phyloP scores from a whole-genome alignment of 53 echinoderm and acorn worm species.

The Paracentrotus lividus region DNA sequence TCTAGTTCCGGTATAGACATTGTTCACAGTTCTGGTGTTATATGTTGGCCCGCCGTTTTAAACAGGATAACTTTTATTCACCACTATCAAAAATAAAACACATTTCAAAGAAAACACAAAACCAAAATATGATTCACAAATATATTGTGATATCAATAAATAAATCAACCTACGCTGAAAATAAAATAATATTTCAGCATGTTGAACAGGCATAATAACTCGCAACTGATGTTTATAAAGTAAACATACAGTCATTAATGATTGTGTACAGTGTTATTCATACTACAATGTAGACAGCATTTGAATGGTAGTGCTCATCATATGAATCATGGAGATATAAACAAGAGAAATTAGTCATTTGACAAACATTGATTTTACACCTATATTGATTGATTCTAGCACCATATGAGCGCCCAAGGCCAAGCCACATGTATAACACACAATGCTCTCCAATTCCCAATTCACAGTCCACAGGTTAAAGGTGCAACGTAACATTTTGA shows the following conservation, averaged over 20 bases:
- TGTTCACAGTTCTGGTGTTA: background rate
- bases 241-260: background rate
- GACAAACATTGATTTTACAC: constrained; percentile 39
- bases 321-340: constrained; percentile 17
- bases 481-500: background rate
- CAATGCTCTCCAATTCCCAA: background rate
- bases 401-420: constrained; percentile 34
- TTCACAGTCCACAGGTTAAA: background rate
- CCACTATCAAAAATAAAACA: background rate
- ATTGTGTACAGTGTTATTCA: background rate
- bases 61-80: background rate
- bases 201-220: background rate
- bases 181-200: background rate
- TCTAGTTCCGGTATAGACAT: constrained; percentile 1
- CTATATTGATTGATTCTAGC: background rate
- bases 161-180: background rate
- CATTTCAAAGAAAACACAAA: background rate
- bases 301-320: background rate
- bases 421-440: background rate
- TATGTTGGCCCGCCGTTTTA: background rate
- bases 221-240: background rate
- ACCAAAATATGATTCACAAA: background rate
- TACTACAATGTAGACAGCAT: background rate
- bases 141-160: background rate
- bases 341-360: constrained; percentile 12